Evolutionary conservation across 2,113 vertebrate genomes (phyloP), one percentile per base, ranked within the genome.

Genomic region (Porphyrio hochstetteri): DNA sequence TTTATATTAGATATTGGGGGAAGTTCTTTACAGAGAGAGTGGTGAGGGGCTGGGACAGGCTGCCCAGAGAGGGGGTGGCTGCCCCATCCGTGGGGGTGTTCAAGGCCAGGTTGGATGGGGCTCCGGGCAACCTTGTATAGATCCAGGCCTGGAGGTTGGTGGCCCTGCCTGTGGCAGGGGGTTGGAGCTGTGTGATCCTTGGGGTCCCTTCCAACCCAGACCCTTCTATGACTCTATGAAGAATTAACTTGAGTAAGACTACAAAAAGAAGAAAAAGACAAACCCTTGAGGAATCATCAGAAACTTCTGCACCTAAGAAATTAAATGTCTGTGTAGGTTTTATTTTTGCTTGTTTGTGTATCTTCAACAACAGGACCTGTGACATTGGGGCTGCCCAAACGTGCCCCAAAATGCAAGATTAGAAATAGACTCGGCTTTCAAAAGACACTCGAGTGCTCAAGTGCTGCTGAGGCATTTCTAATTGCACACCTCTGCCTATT

Each of bases 351-450:
- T 19, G 29, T 42, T 74, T 46, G 40, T 5, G 0, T 10, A 21
- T 55, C 89, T 81, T 71, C 55, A 72, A 16, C 50, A 86, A 31
- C 0, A 0, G 28, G 33, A 71, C 0, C 3, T 0, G 1, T 31
- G 56, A 64, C 33, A 17, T 2, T 10, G 9, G 8, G 31, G 33
- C 5, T 55, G 10, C 38, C 65, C 48, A 52, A 71, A 75, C 1
- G 52, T 12, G 35, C 25, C 35, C 57, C 36, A 48, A 64, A 82
- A 56, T 10, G 24, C 3, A 21, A 71, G 48, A 72, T 56, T 7
- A 53, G 44, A 85, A 52, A 57, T 3, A 28, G 74, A 50, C 6
- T 13, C 3, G 7, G 65, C 50, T 76, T 82, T 77, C 71, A 42
- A 52, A 77, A 76, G 59, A 69, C 15, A 46, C 13, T 25, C 1